Percentiles rank a stretch among this genome's conserved stretches.
These are phyloP conservation scores for Hofmannophila pseudospretella DNA, from an alignment of 2,888 invertebrate species.

Conservation along the genomic window DNA sequence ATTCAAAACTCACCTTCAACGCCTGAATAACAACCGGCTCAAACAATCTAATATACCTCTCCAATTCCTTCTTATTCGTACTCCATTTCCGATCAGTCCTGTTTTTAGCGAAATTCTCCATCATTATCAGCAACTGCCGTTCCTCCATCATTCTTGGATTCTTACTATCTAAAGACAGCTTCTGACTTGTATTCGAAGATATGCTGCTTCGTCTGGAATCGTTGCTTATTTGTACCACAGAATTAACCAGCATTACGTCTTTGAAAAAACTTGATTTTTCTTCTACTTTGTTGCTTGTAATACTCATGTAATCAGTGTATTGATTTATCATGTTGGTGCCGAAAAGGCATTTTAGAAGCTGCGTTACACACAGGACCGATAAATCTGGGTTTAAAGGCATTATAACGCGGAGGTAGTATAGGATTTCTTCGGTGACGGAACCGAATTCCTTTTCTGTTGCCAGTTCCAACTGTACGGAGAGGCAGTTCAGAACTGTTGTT, in stretches of 20 bases:
- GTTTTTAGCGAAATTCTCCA: conserved; percentile 68
- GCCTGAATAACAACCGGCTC: conserved; percentile 97
- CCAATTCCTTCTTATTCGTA: conserved; percentile 71
- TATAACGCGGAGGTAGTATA: conserved; percentile 84
- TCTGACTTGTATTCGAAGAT: conserved; percentile 54
- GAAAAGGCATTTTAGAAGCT: conserved; percentile 86
- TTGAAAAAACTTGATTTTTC: conserved; percentile 37
- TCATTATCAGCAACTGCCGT: conserved; percentile 50
- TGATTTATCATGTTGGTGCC: conserved; percentile 82
- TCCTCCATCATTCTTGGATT: conserved; percentile 56
- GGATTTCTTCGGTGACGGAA: conserved; percentile 86
- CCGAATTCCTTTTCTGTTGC: conserved; percentile 84
- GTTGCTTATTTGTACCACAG: conserved; percentile 23
- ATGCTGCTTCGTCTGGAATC: conserved; percentile 47
- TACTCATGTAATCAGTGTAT: conserved; percentile 56
- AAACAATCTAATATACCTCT: conserved; percentile 92
- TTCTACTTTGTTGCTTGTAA: conserved; percentile 31
- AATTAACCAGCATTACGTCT: conserved; percentile 52
- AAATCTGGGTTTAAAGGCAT: conserved; percentile 83
- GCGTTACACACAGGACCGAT: conserved; percentile 86
- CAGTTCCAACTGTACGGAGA: conserved; percentile 84
- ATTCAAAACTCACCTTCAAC: conserved; percentile 85
- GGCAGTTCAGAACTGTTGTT: conserved; percentile 79
- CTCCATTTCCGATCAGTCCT: conserved; percentile 68
- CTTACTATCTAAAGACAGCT: conserved; percentile 43